A percentile compares a stretch with the other conserved stretches of the same genome.
phyloP scores from a whole-genome alignment of 2,888 invertebrate genomes.

The Drosophila falleni region DNA sequence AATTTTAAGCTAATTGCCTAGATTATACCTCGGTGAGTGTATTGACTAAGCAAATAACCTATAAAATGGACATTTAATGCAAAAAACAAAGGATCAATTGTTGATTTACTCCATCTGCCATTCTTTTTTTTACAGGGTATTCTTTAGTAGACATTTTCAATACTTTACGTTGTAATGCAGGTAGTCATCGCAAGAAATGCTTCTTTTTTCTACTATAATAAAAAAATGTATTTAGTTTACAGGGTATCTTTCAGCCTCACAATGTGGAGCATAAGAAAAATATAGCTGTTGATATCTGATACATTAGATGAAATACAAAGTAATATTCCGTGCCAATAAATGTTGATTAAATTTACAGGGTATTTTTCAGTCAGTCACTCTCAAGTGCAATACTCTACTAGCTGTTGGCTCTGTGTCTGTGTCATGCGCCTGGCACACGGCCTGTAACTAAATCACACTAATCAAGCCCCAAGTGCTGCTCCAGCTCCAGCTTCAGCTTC shows the following conservation, averaged over 20 bases:
- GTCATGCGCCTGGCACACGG: constrained; percentile 80
- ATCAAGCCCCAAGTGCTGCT: constrained; percentile 77
- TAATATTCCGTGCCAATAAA: neutral
- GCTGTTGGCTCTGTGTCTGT: constrained; percentile 49
- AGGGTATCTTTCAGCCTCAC: constrained; percentile 14
- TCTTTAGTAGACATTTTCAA: too few relatives aligned
- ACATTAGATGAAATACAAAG: too few relatives aligned
- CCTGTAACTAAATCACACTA: constrained; percentile 81
- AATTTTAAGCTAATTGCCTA: too few relatives aligned
- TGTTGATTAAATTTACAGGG: neutral
- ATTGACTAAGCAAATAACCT: too few relatives aligned
- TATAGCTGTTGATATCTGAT: neutral
- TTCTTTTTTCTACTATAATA: neutral
- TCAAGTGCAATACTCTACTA: constrained; percentile 4
- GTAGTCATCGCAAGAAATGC: neutral
- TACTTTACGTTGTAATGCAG: neutral
- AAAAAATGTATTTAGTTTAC: neutral
- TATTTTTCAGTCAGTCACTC: constrained; percentile 1
- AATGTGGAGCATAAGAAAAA: neutral
- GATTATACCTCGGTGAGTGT: too few relatives aligned
- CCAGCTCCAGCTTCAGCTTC: constrained; percentile 43
- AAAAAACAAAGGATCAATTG: neutral
- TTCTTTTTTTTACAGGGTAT: too few relatives aligned
- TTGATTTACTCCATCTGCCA: neutral
- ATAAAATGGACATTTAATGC: neutral